phyloP scores from a whole-genome alignment of 2,888 invertebrate species.

The Odontocerum albicorne region DNA sequence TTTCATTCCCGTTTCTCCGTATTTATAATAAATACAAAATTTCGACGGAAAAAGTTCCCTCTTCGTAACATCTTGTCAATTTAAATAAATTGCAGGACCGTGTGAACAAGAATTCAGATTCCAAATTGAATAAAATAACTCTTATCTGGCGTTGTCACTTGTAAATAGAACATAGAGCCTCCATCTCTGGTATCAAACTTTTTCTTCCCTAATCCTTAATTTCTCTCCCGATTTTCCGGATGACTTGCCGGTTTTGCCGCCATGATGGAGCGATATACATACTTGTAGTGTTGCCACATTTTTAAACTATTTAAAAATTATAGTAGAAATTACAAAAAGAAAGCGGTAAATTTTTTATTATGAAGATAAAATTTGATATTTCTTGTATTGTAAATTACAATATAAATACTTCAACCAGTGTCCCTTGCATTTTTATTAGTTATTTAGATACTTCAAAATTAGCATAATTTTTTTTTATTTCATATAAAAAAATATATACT shows the following conservation, averaged over 20 bases:
- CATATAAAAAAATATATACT: too few relatives aligned
- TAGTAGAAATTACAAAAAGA: too few relatives aligned
- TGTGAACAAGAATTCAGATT: slow-evolving; percentile 1
- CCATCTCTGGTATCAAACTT: slow-evolving; percentile 1
- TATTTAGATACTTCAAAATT: too few relatives aligned
- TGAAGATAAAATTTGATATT: background rate
- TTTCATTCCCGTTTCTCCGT: too few relatives aligned
- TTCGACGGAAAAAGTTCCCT: too few relatives aligned
- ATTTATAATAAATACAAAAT: too few relatives aligned
- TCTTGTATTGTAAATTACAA: background rate
- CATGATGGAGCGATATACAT: slow-evolving; percentile 11
- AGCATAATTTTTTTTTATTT: too few relatives aligned
- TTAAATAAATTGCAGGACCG: slow-evolving; percentile 2
- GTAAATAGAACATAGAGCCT: slow-evolving; percentile 16
- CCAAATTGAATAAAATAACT: slow-evolving; percentile 11
- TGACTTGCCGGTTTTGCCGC: slow-evolving; percentile 10
- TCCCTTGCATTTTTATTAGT: too few relatives aligned
- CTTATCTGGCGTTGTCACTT: slow-evolving; percentile 13
- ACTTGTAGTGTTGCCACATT: too few relatives aligned
- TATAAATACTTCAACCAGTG: too few relatives aligned
- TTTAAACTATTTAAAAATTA: too few relatives aligned
- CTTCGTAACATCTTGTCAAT: too few relatives aligned
- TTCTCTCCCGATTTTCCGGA: slow-evolving; percentile 14
- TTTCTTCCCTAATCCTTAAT: slow-evolving; percentile 1
- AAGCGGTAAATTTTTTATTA: background rate